phyloP scores from a whole-genome alignment of 2,888 invertebrate species.

The Ennomos fuscantarius region DNA sequence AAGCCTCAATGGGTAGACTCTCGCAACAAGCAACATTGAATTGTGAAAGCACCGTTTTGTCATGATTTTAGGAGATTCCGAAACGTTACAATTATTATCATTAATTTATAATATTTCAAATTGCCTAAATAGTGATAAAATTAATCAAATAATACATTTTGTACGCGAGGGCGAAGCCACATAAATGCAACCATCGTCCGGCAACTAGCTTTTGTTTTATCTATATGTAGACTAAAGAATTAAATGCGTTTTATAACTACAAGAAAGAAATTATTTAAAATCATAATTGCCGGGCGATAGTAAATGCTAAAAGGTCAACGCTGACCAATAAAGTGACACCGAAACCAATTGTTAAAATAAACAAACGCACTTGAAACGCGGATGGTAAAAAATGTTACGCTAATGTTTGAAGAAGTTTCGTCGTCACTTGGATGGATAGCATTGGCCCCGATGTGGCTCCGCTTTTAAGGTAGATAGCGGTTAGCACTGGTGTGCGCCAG shows the following conservation, averaged over 20 bases:
- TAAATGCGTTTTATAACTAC: too few species aligned
- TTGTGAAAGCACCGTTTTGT: constrained; percentile 48
- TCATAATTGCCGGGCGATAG: background rate
- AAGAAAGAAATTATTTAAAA: background rate
- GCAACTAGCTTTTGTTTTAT: background rate
- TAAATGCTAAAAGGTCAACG: constrained; percentile 1
- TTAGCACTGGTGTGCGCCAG: constrained; percentile 77
- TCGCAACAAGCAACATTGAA: constrained; percentile 51
- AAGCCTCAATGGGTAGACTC: constrained; percentile 57
- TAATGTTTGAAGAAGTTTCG: background rate
- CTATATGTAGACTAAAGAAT: background rate
- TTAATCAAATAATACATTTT: constrained; percentile 4
- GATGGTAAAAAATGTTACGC: background rate
- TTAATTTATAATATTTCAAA: constrained; percentile 1
- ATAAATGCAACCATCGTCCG: background rate
- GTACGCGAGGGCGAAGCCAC: background rate
- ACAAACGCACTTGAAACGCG: background rate
- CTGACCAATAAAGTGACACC: background rate
- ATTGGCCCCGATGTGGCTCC: background rate
- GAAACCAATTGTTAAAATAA: background rate
- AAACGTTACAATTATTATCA: constrained; percentile 12
- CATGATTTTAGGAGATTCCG: constrained; percentile 49
- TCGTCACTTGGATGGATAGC: background rate
- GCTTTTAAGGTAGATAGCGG: constrained; percentile 56
- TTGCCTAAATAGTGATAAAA: background rate